Base-by-base conservation (phyloP, 2,113 vertebrate genomes). In the Laticauda laticaudata region DNA sequence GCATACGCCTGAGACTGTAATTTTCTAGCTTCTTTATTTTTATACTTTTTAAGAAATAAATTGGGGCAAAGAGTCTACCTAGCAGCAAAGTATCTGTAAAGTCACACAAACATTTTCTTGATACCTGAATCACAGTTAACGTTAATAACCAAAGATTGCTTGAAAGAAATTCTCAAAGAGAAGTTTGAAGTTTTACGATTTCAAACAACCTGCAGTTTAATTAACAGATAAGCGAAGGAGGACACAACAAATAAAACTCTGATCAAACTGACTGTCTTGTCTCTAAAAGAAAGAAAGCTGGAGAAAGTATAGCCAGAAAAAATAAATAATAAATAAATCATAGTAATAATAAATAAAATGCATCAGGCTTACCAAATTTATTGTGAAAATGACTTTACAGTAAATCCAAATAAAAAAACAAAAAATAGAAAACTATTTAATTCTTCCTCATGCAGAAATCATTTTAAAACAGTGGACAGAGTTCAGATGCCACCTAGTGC, bases 401-500 rank as follows among this genome's bases (percentile, higher is more conserved):
- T 51, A 92, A 90, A 88, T 91, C 59, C 92, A 55, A 69, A 15
- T 23, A 21, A 20, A 86, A 34, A 26, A 34, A 26, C 20, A 3
- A 3, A 0, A 0, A 29, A 39, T 64, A 18, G 88, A 91, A 91
- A 89, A 34, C 14, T 86, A 81, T 91, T 94, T 86, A 0, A 91
- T 91, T 54, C 55, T 90, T 86, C 86, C 90, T 56, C 5, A 39
- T 0, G 75, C 26, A 90, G 75, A 26, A 90, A 61, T 45, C 61
- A 29, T 0, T 3, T 21, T 21, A 23, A 10, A 81, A 20, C 18
- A 0, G 57, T 93, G 0, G 51, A 54, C 95, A 96, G 97, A 29
- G 89, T 94, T n/a, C 92, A 95, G 90, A 93, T 94, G 87, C 81
- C 96, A 48, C 96, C 97, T 96, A 94, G 97, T 95, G 98, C 94